Evolutionary conservation across 2,888 invertebrate genomes (phyloP).

Genomic region (Drosophila borborema): DNA sequence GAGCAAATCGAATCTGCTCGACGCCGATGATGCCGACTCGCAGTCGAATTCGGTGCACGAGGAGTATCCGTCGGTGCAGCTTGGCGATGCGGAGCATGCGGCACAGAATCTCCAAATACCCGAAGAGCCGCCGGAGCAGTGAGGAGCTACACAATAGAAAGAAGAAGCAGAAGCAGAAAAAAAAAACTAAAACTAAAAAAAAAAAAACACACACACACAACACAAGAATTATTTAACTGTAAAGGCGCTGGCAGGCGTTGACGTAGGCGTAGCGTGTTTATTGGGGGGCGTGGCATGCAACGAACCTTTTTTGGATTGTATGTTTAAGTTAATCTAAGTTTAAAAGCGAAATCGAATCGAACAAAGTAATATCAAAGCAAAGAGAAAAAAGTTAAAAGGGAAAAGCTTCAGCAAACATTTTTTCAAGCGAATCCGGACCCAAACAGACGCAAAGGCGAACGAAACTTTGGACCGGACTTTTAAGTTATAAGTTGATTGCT

Average conservation of each 20-base stretch:
- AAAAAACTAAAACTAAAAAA: constrained; percentile 5
- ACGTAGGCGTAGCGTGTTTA: constrained; percentile 11
- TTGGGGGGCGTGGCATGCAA: constrained; percentile 44
- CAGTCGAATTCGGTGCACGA: constrained; percentile 84
- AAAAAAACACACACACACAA: neutral
- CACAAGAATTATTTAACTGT: constrained; percentile 53
- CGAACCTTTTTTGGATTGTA: constrained; percentile 55
- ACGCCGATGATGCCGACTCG: constrained; percentile 82
- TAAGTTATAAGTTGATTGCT: constrained; percentile 61
- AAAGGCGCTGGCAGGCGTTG: constrained; percentile 41
- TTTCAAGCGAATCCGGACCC: constrained; percentile 14
- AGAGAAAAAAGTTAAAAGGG: constrained; percentile 4
- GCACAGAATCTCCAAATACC: constrained; percentile 83
- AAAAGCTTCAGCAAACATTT: neutral
- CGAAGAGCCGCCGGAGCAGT: constrained; percentile 85
- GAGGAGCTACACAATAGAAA: constrained; percentile 36
- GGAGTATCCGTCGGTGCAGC: constrained; percentile 77
- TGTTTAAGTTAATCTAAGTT: constrained; percentile 75
- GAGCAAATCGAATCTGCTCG: constrained; percentile 69
- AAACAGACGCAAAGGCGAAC: constrained; percentile 27
- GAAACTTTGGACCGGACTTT: constrained; percentile 42
- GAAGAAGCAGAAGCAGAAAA: neutral
- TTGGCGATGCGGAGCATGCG: constrained; percentile 70
- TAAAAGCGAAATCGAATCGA: constrained; percentile 49
- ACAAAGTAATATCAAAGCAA: constrained; percentile 24